Evolutionary conservation across 2,797 vertebrate genomes (phyloP).

Genomic region (Falco berigora): DNA sequence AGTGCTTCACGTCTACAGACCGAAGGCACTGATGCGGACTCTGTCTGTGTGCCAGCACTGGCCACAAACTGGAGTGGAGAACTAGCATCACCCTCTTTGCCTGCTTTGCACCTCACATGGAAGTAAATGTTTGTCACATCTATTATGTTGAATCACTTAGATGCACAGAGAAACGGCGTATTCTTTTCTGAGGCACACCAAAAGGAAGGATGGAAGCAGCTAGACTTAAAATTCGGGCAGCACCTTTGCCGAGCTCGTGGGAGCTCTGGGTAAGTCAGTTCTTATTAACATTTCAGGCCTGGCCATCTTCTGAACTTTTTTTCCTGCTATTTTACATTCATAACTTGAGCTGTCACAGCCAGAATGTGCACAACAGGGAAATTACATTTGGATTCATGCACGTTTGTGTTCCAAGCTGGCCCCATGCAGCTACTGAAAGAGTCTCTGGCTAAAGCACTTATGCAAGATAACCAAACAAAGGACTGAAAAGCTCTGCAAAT

Average conservation of each 20-base stretch:
- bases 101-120: neutral
- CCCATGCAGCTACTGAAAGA: conserved; percentile 59
- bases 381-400: conserved; percentile 61
- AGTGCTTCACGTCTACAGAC: neutral
- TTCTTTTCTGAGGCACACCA: neutral
- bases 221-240: conserved; percentile 17
- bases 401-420: conserved; percentile 47
- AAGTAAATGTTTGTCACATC: neutral
- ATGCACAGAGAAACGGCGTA: neutral
- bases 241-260: neutral
- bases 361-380: conserved; percentile 42
- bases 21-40: neutral
- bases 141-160: neutral
- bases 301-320: conserved; percentile 26
- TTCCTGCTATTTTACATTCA: conserved; percentile 41
- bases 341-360: conserved; percentile 51
- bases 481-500: conserved; percentile 49
- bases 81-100: neutral
- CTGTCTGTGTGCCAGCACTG: neutral
- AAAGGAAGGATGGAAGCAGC: neutral
- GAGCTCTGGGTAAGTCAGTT: conserved; percentile 27
- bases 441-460: conserved; percentile 52
- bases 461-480: conserved; percentile 58
- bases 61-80: neutral
- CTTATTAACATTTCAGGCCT: conserved; percentile 37